phyloP scores from a whole-genome alignment of 2,113 vertebrate species.

The Chitala chitala region DNA sequence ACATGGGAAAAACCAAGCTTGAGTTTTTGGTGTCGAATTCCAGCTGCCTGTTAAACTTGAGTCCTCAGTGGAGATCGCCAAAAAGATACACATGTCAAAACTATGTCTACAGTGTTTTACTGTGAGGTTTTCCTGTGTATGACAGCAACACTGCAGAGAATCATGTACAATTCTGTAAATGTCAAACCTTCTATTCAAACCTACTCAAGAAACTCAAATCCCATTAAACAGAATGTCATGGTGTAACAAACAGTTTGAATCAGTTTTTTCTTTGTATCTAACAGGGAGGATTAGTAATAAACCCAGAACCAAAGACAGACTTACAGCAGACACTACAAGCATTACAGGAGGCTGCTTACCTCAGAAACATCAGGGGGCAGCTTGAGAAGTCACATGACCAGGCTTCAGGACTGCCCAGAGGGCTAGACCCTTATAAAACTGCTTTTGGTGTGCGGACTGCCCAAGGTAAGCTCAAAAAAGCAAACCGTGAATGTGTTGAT shows the following conservation, averaged over 20 bases:
- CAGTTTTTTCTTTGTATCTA: slow-evolving; percentile 16
- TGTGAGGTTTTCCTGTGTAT: too few relatives aligned
- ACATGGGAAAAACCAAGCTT: too few relatives aligned
- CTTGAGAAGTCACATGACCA: slow-evolving; percentile 66
- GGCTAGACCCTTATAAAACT: slow-evolving; percentile 53
- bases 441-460: slow-evolving; percentile 62
- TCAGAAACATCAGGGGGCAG: slow-evolving; percentile 50
- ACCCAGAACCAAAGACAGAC: slow-evolving; percentile 60
- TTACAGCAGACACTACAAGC: slow-evolving; percentile 72
- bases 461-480: slow-evolving; percentile 43
- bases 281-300: slow-evolving; percentile 63
- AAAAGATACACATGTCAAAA: too few relatives aligned
- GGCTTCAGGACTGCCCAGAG: slow-evolving; percentile 54
- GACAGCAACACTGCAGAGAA: background rate
- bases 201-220: background rate
- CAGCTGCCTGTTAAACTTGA: too few relatives aligned
- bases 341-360: slow-evolving; percentile 63
- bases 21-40: too few relatives aligned
- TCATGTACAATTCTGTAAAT: background rate
- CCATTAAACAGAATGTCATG: background rate
- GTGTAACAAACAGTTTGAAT: background rate
- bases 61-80: too few relatives aligned
- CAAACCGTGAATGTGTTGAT: too few relatives aligned
- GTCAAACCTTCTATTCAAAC: too few relatives aligned
- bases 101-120: too few relatives aligned